Evolutionary conservation across 2,797 vertebrate species (phyloP), one percentile per base, ranked within the genome.

Genomic region (Sternotherus odoratus): DNA sequence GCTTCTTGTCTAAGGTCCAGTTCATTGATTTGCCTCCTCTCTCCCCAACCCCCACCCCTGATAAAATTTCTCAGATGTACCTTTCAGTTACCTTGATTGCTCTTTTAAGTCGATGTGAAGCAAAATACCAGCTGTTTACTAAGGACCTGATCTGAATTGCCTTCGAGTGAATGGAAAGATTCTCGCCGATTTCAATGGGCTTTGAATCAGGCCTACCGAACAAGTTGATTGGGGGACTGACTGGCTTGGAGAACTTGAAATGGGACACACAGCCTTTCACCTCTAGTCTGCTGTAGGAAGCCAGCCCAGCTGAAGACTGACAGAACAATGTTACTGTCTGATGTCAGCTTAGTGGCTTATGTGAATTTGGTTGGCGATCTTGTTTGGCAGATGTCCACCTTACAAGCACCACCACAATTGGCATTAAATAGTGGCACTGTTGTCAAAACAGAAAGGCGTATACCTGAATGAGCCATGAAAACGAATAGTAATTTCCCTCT

Each of bases 1-100:
- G 79, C 75, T 88, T 85, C 57, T 91, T 91, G 8, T 85, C 50
- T 92, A n/a, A 94, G 63, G 77, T 83, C 39, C 54, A 46, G 92
- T 51, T 92, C 39, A 92, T 46, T 92, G 88, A n/a, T 82, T 77
- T 56, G 19, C 8, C 30, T 74, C 57, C 8, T 12, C 72, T 24
- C 8, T 26, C 6, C 12, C 13, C 43, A 43, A 43, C 5, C 43
- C 43, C 43, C 43, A 43, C 43, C 4, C 4, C 46, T 48, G 72
- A 63, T 90, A 75, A 92, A 11, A 1, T 54, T 93, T 94, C 85
- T 57, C 88, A 72, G n/a, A 80, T 91, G 53, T 6, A 6, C 36
- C 13, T 90, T 88, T 43, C 85, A 5, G n/a, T n/a, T n/a, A n/a
- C n/a, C n/a, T n/a, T n/a, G n/a, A n/a, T n/a, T n/a, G n/a, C n/a